Conservation (phyloP, 2,797 vertebrate genomes). For the Sternarchorhynchus goeldii region DNA sequence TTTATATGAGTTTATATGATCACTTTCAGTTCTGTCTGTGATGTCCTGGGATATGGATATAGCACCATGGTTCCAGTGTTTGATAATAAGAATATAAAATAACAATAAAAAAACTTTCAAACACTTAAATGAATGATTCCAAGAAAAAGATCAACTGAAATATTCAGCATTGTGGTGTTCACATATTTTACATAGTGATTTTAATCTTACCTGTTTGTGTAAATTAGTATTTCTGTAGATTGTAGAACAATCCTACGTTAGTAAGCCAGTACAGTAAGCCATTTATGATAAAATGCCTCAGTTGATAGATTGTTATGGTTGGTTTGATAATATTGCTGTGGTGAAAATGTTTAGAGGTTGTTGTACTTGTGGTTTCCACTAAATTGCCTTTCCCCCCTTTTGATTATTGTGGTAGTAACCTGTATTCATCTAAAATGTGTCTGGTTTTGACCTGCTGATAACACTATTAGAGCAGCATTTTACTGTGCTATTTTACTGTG, state of each 20-base stretch:
- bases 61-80: not conserved
- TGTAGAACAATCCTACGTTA: not conserved
- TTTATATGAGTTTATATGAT: not conserved
- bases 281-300: constrained; percentile 8
- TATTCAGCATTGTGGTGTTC: too few species aligned
- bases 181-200: not conserved
- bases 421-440: constrained; percentile 5
- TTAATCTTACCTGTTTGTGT: not conserved
- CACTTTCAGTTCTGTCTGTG: not conserved
- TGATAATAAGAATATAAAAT: too few species aligned
- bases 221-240: not conserved
- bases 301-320: not conserved
- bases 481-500: not conserved
- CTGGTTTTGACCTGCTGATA: constrained; percentile 25
- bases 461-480: constrained; percentile 1
- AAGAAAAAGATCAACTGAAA: too few species aligned
- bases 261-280: too few species aligned
- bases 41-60: not conserved
- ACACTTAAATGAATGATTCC: too few species aligned
- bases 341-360: not conserved
- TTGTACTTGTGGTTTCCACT: constrained; percentile 23
- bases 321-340: constrained; percentile 15
- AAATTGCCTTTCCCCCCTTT: not conserved
- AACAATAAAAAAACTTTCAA: too few species aligned
- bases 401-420: not conserved